Percentiles rank a stretch among this genome's conserved stretches.
These are phyloP conservation scores for Dasyornis broadbenti DNA, from an alignment of 2,113 vertebrate species.

Conservation along the genomic window DNA sequence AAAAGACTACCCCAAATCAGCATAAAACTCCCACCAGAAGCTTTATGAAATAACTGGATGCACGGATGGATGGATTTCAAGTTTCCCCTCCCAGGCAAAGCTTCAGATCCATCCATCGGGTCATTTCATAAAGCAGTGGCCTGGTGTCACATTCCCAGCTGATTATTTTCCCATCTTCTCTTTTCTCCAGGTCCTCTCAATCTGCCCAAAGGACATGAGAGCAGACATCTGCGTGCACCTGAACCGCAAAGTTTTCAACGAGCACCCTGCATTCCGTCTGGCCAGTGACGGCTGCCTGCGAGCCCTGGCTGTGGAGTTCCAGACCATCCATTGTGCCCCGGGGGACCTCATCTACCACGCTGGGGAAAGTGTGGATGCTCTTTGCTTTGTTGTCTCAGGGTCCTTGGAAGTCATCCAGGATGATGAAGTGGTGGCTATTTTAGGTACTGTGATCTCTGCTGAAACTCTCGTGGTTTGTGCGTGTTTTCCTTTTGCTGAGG, in stretches of 20 bases:
- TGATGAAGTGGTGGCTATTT: constrained; percentile 96
- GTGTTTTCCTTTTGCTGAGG: background rate
- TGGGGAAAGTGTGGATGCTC: constrained; percentile 92
- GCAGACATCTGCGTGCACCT: constrained; percentile 97
- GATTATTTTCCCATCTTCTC: background rate
- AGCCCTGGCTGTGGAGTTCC: constrained; percentile 93
- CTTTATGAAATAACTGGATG: background rate
- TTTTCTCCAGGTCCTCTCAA: constrained; percentile 85
- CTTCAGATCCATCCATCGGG: background rate
- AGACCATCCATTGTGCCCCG: constrained; percentile 93
- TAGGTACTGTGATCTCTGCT: constrained; percentile 77
- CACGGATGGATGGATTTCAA: background rate
- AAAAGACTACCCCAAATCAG: background rate
- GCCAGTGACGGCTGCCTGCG: constrained; percentile 95
- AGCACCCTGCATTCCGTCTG: constrained; percentile 93
- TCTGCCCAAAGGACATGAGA: constrained; percentile 97
- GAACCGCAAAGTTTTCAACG: constrained; percentile 95
- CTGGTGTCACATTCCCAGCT: background rate
- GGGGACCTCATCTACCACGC: constrained; percentile 96
- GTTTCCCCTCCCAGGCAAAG: accelerated
- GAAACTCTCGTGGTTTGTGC: background rate
- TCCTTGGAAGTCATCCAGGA: constrained; percentile 98
- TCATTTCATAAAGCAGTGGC: background rate
- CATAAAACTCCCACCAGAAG: background rate
- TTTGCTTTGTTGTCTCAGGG: constrained; percentile 95